Evolutionary conservation across 2,113 vertebrate genomes (phyloP), one percentile per base, ranked within the genome.

Genomic region (Mastomys coucha): DNA sequence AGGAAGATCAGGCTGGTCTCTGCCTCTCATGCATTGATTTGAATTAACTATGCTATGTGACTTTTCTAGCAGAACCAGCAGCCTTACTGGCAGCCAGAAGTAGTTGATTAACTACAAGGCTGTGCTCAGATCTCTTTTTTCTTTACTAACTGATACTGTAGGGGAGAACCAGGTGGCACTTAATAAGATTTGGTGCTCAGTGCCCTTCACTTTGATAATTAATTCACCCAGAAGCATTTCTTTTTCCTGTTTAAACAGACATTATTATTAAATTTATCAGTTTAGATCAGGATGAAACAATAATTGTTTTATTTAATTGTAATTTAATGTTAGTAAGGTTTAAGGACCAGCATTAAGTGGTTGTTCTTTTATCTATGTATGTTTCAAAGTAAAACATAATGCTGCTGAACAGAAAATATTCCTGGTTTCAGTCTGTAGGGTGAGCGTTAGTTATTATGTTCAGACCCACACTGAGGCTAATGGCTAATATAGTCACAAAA

Each of bases 281-380:
- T 80, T 96, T 95, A 93, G 89, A 88, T 39, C 28, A 69, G 89
- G 22, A 58, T 91, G 42, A 93, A 93, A 93, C 53, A 77, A 84
- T 96, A 82, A 90, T 94, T 96, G 77, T 94, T 93, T 91, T 75
- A 84, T 91, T 96, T 97, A 92, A 95, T 92, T 97, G 70, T 91
- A 86, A 92, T 88, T 95, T 94, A 94, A 91, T 92, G 76, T 94
- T 91, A 85, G 56, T 88, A 93, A 92, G 65, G 22, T 72, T 73
- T 65, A 96, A 94, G 51, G 85, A 70, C 53, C 92, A 90, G 39
- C 20, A 93, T 92, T 92, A 84, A 95, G 51, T 95, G 86, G 45
- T 76, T 93, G 28, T 76, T 94, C 16, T 91, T 89, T 97, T 75
- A 91, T 96, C 77, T 89, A 20, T 92, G 22, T 93, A 81, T 94